Percentiles rank a stretch among this genome's conserved stretches.
phyloP scores from a whole-genome alignment of 2,113 vertebrate species.

The Carlito syrichta region DNA sequence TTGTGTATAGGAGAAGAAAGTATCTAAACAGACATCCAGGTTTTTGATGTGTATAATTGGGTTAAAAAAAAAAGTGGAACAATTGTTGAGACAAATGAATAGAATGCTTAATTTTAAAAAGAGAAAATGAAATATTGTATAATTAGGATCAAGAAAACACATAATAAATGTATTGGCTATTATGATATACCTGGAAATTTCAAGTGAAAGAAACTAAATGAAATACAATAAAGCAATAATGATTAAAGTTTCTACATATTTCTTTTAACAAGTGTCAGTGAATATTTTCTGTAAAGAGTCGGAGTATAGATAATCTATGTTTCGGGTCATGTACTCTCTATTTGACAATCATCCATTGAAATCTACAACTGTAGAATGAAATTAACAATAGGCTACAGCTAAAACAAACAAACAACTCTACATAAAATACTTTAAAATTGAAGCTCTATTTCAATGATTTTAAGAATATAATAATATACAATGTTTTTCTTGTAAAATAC shows the following conservation, averaged over 20 bases:
- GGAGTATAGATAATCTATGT: background rate
- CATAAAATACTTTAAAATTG: background rate
- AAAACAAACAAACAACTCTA: background rate
- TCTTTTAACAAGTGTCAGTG: background rate
- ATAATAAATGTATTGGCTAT: background rate
- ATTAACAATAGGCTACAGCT: background rate
- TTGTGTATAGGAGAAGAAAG: background rate
- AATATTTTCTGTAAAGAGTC: background rate
- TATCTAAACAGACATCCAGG: background rate
- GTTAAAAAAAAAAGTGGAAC: background rate
- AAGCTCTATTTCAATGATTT: background rate
- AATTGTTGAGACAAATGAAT: background rate
- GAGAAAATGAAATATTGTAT: background rate
- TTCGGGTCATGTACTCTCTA: background rate
- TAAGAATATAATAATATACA: background rate
- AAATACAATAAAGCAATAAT: background rate
- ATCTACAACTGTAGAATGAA: background rate
- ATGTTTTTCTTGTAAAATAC: background rate
- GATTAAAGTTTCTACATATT: background rate
- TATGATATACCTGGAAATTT: background rate
- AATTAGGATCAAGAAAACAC: background rate
- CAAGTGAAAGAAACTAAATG: background rate
- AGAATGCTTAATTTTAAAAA: background rate
- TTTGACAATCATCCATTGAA: background rate
- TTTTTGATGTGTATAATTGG: background rate